Base-by-base conservation (phyloP, 2,888 invertebrate species). In the Drosophila fulvimacula region DNA sequence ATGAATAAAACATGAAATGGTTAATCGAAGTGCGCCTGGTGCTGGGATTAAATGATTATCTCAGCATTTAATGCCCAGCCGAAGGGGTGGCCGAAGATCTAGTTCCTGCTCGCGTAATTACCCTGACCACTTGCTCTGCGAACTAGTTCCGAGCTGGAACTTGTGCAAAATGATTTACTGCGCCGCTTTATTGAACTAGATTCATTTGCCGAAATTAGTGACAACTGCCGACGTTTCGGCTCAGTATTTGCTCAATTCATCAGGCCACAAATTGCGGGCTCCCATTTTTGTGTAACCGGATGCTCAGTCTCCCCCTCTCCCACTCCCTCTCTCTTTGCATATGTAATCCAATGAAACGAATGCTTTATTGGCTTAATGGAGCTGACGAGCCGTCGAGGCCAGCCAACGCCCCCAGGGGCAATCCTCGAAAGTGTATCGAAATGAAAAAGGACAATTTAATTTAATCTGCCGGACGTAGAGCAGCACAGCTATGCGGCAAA, bases 371-470 rank as follows among this genome's bases (percentile, higher is more conserved):
- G 83, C 89, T 76, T 88, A 84, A 84, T 83, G 83, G 83, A 78
- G 89, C 83, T 86, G 83, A 86, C 76, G 69, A 67, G 82, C 70
- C 10, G 46, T 21, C 46, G 46, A 84, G 76, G 68, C 61, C 44
- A 24, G 53, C 83, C 79, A 11, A 10, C 30, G 10, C 42, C 83
- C 65, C 72, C 55, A 41, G 83, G 73, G 83, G 88, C 34, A 79
- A 83, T n/a, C n/a, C n/a, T 88, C 71, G 77, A 77, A 74, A 80
- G 70, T 80, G 79, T 81, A 83, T 88, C 79, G 81, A 89, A 88
- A 83, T 83, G 88, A 90, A 86, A 90, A 87, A 88, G 89, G 90
- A 91, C 89, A 90, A 90, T 90, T 89, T 90, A 91, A 91, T 91
- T 91, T 90, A 88, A 91, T 91, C 89, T 91, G 82, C 77, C 79